A percentile compares a stretch with the other conserved stretches of the same genome.
Evolutionary conservation across 2,888 invertebrate species (phyloP).

Genomic region (Cerastis leucographa): DNA sequence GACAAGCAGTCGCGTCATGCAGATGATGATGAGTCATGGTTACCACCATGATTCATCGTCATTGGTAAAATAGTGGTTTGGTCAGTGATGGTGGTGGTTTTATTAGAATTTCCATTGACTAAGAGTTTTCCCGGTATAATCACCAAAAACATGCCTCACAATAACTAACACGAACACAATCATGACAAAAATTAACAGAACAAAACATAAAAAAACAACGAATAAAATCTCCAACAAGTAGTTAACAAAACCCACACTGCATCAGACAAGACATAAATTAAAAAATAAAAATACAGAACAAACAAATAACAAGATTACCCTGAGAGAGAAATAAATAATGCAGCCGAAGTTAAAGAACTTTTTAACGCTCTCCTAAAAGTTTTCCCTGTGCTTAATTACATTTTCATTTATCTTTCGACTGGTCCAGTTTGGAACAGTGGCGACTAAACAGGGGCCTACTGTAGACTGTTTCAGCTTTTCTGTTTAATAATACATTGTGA

Average conservation of each 20-base stretch:
- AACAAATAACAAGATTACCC: constrained; percentile 82
- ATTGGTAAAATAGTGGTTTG: no score
- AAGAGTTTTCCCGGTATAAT: neutral
- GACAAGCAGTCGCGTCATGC: no score
- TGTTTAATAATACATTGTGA: constrained; percentile 55
- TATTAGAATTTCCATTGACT: neutral
- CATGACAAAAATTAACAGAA: neutral
- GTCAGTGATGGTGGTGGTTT: no score
- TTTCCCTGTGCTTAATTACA: constrained; percentile 87
- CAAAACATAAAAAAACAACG: neutral
- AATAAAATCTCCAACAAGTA: constrained; percentile 14
- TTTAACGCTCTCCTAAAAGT: constrained; percentile 85
- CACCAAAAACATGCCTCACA: neutral
- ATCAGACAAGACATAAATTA: constrained; percentile 68
- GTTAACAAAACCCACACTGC: constrained; percentile 50
- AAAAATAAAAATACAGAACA: constrained; percentile 74
- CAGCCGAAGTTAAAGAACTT: constrained; percentile 81
- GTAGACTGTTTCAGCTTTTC: constrained; percentile 59
- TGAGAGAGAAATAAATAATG: constrained; percentile 84
- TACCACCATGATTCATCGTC: no score
- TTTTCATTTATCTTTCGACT: constrained; percentile 87
- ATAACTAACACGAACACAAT: neutral
- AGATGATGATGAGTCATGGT: no score
- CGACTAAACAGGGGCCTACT: constrained; percentile 68
- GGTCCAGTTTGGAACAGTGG: constrained; percentile 68